Percentiles rank a stretch among this genome's conserved stretches.
Evolutionary conservation across 2,797 vertebrate species (phyloP).

Genomic region (Cephalopachus bancanus): DNA sequence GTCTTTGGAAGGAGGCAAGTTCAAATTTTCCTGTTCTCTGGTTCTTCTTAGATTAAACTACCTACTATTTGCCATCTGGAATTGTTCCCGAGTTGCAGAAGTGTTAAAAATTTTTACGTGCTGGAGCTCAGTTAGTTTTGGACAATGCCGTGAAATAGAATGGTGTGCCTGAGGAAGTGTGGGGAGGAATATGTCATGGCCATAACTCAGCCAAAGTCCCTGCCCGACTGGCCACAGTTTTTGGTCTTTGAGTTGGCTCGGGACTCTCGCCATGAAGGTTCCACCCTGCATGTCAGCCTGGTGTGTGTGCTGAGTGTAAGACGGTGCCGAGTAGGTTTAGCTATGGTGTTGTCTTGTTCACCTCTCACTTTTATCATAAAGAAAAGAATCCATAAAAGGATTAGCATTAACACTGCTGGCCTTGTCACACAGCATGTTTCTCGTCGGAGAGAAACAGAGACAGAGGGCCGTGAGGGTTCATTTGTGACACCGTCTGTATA

Average conservation of each 20-base stretch:
- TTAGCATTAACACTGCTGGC: not conserved
- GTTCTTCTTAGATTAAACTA: slow-evolving; percentile 26
- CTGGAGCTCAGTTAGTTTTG: slow-evolving; percentile 70
- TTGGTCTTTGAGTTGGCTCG: slow-evolving; percentile 28
- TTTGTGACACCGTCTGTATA: not conserved
- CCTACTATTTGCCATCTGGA: slow-evolving; percentile 56
- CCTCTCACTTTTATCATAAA: not conserved
- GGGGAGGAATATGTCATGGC: slow-evolving; percentile 49
- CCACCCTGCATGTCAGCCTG: not conserved
- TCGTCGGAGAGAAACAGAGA: not conserved
- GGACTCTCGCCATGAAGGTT: slow-evolving; percentile 33
- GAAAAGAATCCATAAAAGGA: not conserved
- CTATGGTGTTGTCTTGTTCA: not conserved
- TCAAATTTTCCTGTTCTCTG: slow-evolving; percentile 43
- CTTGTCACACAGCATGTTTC: not conserved
- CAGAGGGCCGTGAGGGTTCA: rapidly evolving
- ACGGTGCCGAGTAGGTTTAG: not conserved
- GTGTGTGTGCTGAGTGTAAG: slow-evolving; percentile 32
- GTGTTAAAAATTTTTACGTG: slow-evolving; percentile 50
- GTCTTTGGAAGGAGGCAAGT: slow-evolving; percentile 27
- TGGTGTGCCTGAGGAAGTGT: slow-evolving; percentile 32
- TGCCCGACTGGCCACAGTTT: slow-evolving; percentile 16
- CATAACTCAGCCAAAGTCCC: slow-evolving; percentile 45
- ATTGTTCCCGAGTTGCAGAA: slow-evolving; percentile 63
- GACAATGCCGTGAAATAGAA: slow-evolving; percentile 8